These are phyloP conservation scores for Suricata suricatta DNA, from an alignment of 2,113 vertebrate genomes.

Conservation along the genomic window DNA sequence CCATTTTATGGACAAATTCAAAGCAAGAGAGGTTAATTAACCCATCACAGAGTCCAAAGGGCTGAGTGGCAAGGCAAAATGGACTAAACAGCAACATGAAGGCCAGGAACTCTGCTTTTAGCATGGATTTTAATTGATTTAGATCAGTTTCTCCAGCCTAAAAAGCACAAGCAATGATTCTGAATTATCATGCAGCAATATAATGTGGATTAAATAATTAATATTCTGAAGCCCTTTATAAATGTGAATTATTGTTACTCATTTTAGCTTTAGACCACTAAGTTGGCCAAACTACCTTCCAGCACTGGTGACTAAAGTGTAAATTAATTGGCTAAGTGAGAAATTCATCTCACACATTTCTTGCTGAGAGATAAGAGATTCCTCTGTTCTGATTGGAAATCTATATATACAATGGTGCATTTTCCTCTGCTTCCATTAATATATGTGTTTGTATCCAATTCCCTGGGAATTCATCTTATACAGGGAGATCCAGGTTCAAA, in stretches of 20 bases:
- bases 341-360: conserved; percentile 67
- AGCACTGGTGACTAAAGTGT: conserved; percentile 52
- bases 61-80: conserved; percentile 58
- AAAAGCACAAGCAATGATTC: conserved; percentile 68
- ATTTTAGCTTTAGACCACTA: conserved; percentile 36
- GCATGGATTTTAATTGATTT: conserved; percentile 69
- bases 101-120: conserved; percentile 74
- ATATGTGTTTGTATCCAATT: conserved; percentile 51
- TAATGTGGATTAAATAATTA: conserved; percentile 73
- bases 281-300: conserved; percentile 36
- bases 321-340: conserved; percentile 74
- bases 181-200: conserved; percentile 66
- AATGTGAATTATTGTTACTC: conserved; percentile 69
- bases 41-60: conserved; percentile 47
- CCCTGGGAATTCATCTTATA: conserved; percentile 38
- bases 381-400: conserved; percentile 64
- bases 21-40: conserved; percentile 75
- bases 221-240: conserved; percentile 69
- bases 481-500: neutral
- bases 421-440: conserved; percentile 42
- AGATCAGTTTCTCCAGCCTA: conserved; percentile 59
- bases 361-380: conserved; percentile 57
- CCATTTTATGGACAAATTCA: conserved; percentile 76
- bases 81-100: conserved; percentile 54
- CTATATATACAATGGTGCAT: conserved; percentile 21